phyloP scores from a whole-genome alignment of 2,113 vertebrate genomes.

The Petrocephalus microphthalmus region DNA sequence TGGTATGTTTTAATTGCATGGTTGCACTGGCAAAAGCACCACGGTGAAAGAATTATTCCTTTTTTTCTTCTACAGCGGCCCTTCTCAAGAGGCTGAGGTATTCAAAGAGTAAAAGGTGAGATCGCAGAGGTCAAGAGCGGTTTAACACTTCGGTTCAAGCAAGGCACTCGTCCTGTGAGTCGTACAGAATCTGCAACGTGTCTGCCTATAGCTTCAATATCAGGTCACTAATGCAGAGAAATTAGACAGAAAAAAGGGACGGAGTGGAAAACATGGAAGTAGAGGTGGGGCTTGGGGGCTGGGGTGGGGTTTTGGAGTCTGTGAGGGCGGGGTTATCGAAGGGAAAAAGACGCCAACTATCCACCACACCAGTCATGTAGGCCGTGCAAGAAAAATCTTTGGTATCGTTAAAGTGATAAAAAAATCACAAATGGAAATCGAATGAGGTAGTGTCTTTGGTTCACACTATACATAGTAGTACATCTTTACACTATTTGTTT shows the following conservation, averaged over 20 bases:
- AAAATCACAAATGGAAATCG: conserved; percentile 97
- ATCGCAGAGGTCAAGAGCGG: conserved; percentile 93
- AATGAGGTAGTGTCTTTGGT: conserved; percentile 99
- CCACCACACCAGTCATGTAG: conserved; percentile 75
- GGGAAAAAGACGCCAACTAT: conserved; percentile 66
- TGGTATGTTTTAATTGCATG: conserved; percentile 98
- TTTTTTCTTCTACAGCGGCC: conserved; percentile 88
- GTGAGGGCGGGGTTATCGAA: conserved; percentile 29
- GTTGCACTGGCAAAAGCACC: conserved; percentile 94
- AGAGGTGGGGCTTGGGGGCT: conserved; percentile 42
- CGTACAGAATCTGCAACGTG: conserved; percentile 87
- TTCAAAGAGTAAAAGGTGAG: conserved; percentile 96
- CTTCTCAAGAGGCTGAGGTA: conserved; percentile 98
- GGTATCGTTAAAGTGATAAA: conserved; percentile 98
- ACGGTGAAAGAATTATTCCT: conserved; percentile 86
- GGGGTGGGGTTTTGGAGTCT: conserved; percentile 3
- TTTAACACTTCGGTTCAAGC: conserved; percentile 99
- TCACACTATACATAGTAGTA: conserved; percentile 97
- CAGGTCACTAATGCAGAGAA: conserved; percentile 66
- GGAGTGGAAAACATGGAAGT: conserved; percentile 26
- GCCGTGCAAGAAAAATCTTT: conserved; percentile 95
- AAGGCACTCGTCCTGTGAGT: conserved; percentile 99
- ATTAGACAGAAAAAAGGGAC: conserved; percentile 56
- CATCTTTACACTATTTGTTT: conserved; percentile 74
- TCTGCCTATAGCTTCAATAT: conserved; percentile 67